phyloP scores from a whole-genome alignment of 2,888 invertebrate genomes.

The Drosophila putrida region DNA sequence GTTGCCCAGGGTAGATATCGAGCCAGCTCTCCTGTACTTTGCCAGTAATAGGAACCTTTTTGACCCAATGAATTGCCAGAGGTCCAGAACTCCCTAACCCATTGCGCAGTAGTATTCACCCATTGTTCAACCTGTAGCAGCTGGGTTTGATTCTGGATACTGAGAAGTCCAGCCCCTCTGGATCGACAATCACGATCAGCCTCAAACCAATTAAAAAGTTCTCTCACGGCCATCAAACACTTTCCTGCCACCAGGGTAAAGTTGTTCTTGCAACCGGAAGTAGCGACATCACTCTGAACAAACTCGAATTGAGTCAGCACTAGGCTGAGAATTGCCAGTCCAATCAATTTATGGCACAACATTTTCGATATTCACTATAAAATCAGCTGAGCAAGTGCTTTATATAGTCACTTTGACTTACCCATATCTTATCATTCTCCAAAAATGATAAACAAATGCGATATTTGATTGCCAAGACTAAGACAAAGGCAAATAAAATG shows the following conservation, averaged over 20 bases:
- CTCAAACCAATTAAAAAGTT: slow-evolving; percentile 55
- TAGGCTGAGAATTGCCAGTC: slow-evolving; percentile 5
- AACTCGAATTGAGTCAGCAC: slow-evolving; percentile 7
- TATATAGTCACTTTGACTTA: too few relatives aligned
- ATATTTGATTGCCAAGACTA: too few relatives aligned
- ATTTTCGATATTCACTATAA: slow-evolving; percentile 1
- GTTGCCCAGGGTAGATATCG: too few relatives aligned
- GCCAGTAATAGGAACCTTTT: slow-evolving; percentile 48
- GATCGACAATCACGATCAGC: slow-evolving; percentile 59
- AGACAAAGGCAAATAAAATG: too few relatives aligned
- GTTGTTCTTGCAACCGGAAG: slow-evolving; percentile 25
- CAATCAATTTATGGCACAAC: slow-evolving; percentile 26
- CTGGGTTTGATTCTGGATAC: slow-evolving; percentile 41
- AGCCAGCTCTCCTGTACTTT: slow-evolving; percentile 49
- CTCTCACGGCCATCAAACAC: not conserved
- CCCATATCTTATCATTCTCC: too few relatives aligned
- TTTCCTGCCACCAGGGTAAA: slow-evolving; percentile 33
- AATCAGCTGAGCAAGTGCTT: too few relatives aligned
- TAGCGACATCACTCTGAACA: not conserved
- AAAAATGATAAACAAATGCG: too few relatives aligned
- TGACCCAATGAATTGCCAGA: slow-evolving; percentile 54
- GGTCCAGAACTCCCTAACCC: slow-evolving; percentile 64
- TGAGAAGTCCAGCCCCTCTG: slow-evolving; percentile 45
- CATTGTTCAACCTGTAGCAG: slow-evolving; percentile 32
- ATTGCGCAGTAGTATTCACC: slow-evolving; percentile 27